Conservation (phyloP, 2,113 vertebrate genomes). For the Apodemus speciosus region DNA sequence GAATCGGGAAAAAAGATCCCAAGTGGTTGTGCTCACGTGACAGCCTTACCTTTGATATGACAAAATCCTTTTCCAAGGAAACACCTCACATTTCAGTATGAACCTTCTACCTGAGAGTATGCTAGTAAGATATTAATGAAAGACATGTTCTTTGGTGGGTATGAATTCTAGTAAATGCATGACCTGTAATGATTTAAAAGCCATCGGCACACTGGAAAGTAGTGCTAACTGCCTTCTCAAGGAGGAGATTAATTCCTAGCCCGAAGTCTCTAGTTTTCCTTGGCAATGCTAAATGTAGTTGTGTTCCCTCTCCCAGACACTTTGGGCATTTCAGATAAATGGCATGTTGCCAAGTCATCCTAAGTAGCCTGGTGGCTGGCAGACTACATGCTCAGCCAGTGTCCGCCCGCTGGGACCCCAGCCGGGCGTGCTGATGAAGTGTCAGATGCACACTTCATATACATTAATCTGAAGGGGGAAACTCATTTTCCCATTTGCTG, state of each 20-base stretch:
- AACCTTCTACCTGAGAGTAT: slow-evolving; percentile 10
- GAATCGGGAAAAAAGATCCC: not conserved
- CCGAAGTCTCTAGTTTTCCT: slow-evolving; percentile 74
- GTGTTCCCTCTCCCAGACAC: slow-evolving; percentile 69
- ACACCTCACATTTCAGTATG: not conserved
- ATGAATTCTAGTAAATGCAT: slow-evolving; percentile 66
- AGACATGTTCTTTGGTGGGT: slow-evolving; percentile 4
- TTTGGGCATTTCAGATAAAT: slow-evolving; percentile 78
- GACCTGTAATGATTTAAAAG: slow-evolving; percentile 68
- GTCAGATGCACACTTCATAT: slow-evolving; percentile 75
- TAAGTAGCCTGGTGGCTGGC: slow-evolving; percentile 76
- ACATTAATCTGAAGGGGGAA: slow-evolving; percentile 79
- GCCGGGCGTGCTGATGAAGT: slow-evolving; percentile 78
- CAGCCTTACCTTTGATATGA: not conserved
- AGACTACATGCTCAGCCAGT: slow-evolving; percentile 74
- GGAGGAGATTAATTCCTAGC: slow-evolving; percentile 79
- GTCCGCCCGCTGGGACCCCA: slow-evolving; percentile 78
- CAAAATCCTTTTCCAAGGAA: not conserved
- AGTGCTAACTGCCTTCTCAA: slow-evolving; percentile 73
- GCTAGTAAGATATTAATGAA: slow-evolving; percentile 67
- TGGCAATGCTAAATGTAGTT: slow-evolving; percentile 76
- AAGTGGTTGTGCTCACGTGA: not conserved
- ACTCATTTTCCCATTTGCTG: slow-evolving; percentile 78
- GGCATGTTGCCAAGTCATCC: slow-evolving; percentile 75
- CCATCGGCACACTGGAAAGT: slow-evolving; percentile 68